phyloP scores from a whole-genome alignment of 2,888 invertebrate genomes.

The Perithous albicinctus region DNA sequence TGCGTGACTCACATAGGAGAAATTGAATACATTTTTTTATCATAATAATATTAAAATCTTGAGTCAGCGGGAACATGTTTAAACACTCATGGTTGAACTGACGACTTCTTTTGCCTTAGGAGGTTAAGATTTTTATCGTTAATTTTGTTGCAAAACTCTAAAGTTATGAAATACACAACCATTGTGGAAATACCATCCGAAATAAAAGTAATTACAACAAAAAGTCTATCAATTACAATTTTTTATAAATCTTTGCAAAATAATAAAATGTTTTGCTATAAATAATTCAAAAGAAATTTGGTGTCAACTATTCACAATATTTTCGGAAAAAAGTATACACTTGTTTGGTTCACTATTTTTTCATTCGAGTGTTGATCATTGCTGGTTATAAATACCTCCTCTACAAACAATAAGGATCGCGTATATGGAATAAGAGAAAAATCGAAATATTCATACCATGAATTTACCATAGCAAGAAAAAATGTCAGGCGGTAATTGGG shows the following conservation, averaged over 20 bases:
- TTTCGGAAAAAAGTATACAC: neutral
- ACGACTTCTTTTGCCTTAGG: no score
- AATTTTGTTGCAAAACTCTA: neutral
- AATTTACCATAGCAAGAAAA: conserved; percentile 21
- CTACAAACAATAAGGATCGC: neutral
- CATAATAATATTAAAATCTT: neutral
- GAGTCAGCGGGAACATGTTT: neutral
- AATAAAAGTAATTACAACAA: neutral
- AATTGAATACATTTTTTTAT: neutral
- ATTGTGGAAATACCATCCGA: no score
- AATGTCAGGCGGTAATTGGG: neutral
- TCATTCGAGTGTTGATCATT: neutral
- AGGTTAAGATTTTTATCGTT: neutral
- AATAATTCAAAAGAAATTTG: no score
- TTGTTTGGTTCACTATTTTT: neutral
- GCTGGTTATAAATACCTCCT: neutral
- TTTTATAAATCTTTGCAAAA: no score
- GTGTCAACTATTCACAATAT: neutral
- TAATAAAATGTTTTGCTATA: no score
- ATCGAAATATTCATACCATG: neutral
- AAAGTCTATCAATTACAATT: neutral
- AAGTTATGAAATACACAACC: neutral
- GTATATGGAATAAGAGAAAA: neutral
- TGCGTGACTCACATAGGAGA: neutral
- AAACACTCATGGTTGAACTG: no score